Base-by-base conservation (phyloP, 2,888 invertebrate genomes). In the Trichopoda pennipes region DNA sequence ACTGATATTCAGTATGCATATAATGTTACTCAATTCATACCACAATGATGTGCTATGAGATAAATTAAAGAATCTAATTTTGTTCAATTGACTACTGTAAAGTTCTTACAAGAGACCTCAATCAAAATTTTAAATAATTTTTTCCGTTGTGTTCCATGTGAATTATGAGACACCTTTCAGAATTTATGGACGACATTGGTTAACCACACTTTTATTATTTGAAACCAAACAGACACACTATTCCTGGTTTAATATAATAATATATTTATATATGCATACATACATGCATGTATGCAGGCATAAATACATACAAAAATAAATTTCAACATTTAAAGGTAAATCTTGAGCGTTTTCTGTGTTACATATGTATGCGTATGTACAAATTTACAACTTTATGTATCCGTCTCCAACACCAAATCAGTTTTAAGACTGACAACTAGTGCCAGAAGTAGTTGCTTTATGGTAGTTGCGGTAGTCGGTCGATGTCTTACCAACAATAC, bases 101-200 rank as follows among this genome's bases (percentile, higher is more conserved):
- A 69, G 21, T 68, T 32, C 23, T 70, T 78, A 64, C 63, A 68
- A 69, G 63, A 60, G 63, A 60, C 60, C 61, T 70, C 55, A 75
- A 78, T 68, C 72, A 49, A 42, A 69, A 61, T 47, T 76, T 76
- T 35, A 61, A 75, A 68, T 55, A 78, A 68, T 69, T 56, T 75
- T 42, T 76, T 77, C 89, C 87, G 89, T 90, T 90, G 89, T 90
- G 87, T 88, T 89, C 87, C 86, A 88, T 87, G 89, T 90, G 90
- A 90, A 90, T 90, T 90, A 90, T 90, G 90, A 90, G 90, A 90
- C 90, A 89, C 86, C 90, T 90, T 90, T 86, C 88, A 88, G 87
- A 89, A 90, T 90, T 90, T 90, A 90, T 89, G 90, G 88, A 89
- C 88, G 89, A 87, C 86, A 87, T 89, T 87, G 90, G 89, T 89